phyloP scores from a whole-genome alignment of 1,140 invertebrate genomes.

The Augochlora pura region DNA sequence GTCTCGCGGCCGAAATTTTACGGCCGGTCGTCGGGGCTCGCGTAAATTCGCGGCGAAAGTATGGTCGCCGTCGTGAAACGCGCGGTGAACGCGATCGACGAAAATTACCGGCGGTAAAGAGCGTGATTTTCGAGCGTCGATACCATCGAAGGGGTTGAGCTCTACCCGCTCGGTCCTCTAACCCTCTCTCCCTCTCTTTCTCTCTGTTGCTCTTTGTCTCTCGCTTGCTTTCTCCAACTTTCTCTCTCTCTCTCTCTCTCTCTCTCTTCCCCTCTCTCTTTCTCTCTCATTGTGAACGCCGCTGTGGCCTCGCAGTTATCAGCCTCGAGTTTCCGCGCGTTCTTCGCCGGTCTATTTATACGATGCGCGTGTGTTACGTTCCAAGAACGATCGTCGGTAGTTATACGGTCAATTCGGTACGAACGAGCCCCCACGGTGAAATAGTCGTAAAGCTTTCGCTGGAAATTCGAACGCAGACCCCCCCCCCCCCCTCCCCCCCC shows the following conservation, averaged over 20 bases:
- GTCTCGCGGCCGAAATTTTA: not conserved
- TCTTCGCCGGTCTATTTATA: conserved; percentile 29
- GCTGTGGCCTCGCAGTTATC: not conserved
- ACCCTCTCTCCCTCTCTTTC: too few relatives aligned
- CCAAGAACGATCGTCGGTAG: conserved; percentile 45
- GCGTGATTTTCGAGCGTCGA: conserved; percentile 3
- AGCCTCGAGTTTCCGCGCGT: not conserved
- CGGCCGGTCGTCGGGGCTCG: not conserved
- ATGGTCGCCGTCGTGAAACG: not conserved
- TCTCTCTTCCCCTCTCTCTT: too few relatives aligned
- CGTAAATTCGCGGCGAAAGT: conserved; percentile 9
- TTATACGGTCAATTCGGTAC: conserved; percentile 58
- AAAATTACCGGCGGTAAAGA: conserved; percentile 22
- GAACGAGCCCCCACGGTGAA: conserved; percentile 57
- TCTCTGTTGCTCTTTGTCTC: too few relatives aligned
- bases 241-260: too few relatives aligned
- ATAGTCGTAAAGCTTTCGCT: conserved; percentile 60
- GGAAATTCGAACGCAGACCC: conserved; percentile 59
- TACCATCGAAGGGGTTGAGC: not conserved
- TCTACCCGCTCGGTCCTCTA: too few relatives aligned
- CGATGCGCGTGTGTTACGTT: conserved; percentile 28
- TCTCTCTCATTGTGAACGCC: too few relatives aligned
- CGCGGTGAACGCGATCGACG: not conserved
- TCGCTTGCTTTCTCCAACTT: too few relatives aligned
- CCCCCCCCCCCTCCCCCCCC: too few relatives aligned